phyloP scores from a whole-genome alignment of 1,140 invertebrate genomes.

The Cotesia glomerata region DNA sequence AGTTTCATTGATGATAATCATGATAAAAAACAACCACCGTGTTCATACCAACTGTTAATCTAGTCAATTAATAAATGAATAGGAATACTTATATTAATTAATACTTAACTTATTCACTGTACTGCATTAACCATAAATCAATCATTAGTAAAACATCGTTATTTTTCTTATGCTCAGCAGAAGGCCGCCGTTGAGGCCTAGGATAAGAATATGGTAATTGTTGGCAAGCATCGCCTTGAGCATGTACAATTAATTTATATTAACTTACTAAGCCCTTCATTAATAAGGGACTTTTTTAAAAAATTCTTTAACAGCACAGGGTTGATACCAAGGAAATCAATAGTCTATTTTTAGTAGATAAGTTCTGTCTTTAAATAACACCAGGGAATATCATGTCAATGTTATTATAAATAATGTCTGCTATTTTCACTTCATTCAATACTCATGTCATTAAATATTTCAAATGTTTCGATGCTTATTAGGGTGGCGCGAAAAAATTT shows the following conservation, averaged over 20 bases:
- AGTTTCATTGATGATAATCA: background rate
- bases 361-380: background rate
- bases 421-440: background rate
- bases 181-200: slow-evolving; percentile 84
- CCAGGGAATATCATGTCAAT: slow-evolving; percentile 6
- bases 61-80: too few relatives aligned
- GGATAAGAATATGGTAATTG: slow-evolving; percentile 90
- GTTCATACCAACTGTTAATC: background rate
- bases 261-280: background rate
- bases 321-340: slow-evolving; percentile 8
- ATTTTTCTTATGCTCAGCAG: slow-evolving; percentile 66
- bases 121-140: slow-evolving; percentile 46
- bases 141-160: slow-evolving; percentile 58
- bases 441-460: background rate
- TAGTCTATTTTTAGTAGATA: background rate
- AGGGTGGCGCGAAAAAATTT: too few relatives aligned
- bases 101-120: slow-evolving; percentile 33
- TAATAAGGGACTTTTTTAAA: background rate
- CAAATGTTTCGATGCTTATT: too few relatives aligned
- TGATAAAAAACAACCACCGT: slow-evolving; percentile 4
- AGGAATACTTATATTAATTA: too few relatives aligned
- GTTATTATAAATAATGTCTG: too few relatives aligned
- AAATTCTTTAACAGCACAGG: background rate
- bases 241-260: slow-evolving; percentile 37
- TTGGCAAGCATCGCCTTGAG: slow-evolving; percentile 44